Conservation (phyloP, 2,888 invertebrate genomes). For the Sclerodermus sp. region DNA sequence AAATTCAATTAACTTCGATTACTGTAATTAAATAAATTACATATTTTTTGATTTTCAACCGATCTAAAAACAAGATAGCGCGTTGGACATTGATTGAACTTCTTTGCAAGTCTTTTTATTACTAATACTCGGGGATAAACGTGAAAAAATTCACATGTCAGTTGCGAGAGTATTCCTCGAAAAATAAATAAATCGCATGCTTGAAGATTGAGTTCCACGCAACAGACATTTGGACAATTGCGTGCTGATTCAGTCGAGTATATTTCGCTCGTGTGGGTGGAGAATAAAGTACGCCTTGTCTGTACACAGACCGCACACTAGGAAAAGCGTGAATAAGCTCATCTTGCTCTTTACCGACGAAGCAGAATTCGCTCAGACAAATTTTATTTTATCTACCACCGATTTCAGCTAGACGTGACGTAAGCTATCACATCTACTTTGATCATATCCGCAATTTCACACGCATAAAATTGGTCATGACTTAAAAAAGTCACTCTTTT, state of each 20-base stretch:
- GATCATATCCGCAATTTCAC: not conserved
- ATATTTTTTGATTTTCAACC: no score
- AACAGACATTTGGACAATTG: conserved; percentile 20
- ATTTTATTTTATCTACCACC: not conserved
- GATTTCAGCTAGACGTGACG: not conserved
- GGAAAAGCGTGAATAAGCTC: not conserved
- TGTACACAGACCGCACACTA: not conserved
- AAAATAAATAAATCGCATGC: conserved; percentile 20
- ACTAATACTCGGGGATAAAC: no score
- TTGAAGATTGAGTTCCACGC: conserved; percentile 17
- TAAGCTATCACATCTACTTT: not conserved
- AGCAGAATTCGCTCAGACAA: not conserved
- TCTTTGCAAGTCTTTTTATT: no score
- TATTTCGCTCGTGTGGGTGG: not conserved
- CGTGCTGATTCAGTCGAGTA: conserved; percentile 23
- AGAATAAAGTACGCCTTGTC: not conserved
- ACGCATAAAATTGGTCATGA: no score
- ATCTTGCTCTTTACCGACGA: not conserved
- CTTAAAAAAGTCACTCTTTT: no score
- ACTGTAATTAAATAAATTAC: no score
- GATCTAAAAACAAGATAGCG: no score
- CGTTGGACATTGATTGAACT: no score
- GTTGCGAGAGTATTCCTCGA: not conserved
- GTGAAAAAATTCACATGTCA: no score
- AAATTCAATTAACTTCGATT: no score